Base-by-base conservation (phyloP, 2,888 invertebrate genomes). In the Aphidius colemani region DNA sequence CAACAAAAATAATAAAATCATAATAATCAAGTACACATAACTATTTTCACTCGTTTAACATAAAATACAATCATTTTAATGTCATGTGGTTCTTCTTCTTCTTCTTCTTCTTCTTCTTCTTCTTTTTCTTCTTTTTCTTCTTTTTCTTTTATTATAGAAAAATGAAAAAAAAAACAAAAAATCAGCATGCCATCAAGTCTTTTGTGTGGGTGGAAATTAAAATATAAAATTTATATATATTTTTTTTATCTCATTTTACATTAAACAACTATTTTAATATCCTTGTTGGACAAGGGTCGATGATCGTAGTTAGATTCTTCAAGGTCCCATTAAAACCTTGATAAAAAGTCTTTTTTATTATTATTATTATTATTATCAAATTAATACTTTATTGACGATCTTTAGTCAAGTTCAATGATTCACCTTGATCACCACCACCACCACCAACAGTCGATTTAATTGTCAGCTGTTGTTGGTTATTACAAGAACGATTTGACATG, bases 361-460 rank as follows among this genome's bases (percentile, higher is more conserved):
- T n/a, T n/a, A n/a, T n/a, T n/a, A n/a, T n/a, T n/a, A n/a, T 18
- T 18, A 18, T 18, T 18, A 18, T 18, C 13, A 18, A 18, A 18
- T 18, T 18, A 18, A 46, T 41, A 50, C 61, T 58, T 63, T 75
- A 76, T 62, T 76, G 72, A 43, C 78, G 75, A 66, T 81, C 81
- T 64, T 79, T 81, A 3, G 79, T 78, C 11, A 82, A 69, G 72
- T 82, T 81, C 59, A 82, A 66, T 7, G 81, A 78, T 55, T 82
- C 81, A 7, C 72, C 73, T 10, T 72, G 69, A 51, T 81, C 80
- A 18, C 65, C 64, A 13, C 13, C 13, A 13, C 13, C 13, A 13
- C 13, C 13, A 18, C 13, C 13, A 18, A 18, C 13, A 18, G 2
- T 18, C 2, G 13, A 18, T 18, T 30, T 1, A 1, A 55, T 59